phyloP scores from a whole-genome alignment of 2,888 invertebrate genomes.

The Clunio marinus region DNA sequence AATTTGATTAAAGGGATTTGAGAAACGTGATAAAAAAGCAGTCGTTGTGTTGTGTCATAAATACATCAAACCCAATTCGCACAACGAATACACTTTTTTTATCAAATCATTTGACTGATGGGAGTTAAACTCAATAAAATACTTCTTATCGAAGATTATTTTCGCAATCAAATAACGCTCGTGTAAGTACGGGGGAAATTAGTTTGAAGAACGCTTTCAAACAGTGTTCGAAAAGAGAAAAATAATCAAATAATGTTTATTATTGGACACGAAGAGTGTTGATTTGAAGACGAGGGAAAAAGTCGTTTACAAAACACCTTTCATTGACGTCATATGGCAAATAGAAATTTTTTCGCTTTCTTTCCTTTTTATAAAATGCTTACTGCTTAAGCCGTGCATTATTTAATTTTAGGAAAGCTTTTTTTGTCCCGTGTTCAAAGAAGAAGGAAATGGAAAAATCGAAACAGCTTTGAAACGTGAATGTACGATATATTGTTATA shows the following conservation, averaged over 20 bases:
- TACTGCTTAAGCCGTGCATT: background rate
- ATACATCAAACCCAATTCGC: too few species aligned
- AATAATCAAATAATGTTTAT: background rate
- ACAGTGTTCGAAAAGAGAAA: background rate
- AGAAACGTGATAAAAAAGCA: too few species aligned
- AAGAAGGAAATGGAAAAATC: background rate
- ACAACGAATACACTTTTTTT: too few species aligned
- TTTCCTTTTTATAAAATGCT: too few species aligned
- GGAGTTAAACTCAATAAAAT: background rate
- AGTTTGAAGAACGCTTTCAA: background rate
- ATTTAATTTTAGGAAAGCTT: background rate
- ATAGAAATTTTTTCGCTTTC: background rate
- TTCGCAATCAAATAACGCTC: background rate
- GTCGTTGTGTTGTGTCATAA: too few species aligned
- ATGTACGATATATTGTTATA: background rate
- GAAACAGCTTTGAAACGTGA: background rate
- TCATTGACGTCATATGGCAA: conserved; percentile 11
- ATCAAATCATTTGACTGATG: conserved; percentile 5
- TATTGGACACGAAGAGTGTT: background rate
- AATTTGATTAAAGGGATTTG: too few species aligned
- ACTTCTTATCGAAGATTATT: conserved; percentile 1
- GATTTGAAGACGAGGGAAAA: background rate
- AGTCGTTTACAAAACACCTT: background rate
- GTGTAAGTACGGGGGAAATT: background rate
- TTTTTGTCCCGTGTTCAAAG: background rate